A percentile compares a stretch with the other conserved stretches of the same genome.
These are phyloP conservation scores for Barbus barbus DNA, from an alignment of 2,113 vertebrate species.

Conservation along the genomic window DNA sequence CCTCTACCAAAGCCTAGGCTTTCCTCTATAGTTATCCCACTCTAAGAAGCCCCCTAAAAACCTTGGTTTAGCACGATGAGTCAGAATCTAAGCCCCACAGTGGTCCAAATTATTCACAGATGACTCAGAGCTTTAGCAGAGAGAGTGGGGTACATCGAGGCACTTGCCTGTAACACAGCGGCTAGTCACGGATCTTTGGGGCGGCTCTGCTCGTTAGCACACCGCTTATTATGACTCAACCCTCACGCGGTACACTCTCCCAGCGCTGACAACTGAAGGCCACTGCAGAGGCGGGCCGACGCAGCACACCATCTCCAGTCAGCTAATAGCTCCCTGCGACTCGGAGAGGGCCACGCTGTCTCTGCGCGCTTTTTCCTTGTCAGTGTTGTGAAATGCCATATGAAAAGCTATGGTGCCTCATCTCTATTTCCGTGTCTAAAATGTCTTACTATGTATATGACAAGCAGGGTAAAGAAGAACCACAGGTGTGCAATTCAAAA, in stretches of 20 bases:
- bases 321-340: background rate
- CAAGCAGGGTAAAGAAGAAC: background rate
- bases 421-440: background rate
- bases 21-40: background rate
- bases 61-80: conserved; percentile 9
- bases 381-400: background rate
- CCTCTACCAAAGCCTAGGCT: background rate
- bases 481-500: background rate
- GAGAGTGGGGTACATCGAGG: background rate
- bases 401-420: background rate
- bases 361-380: background rate
- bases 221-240: conserved; percentile 56
- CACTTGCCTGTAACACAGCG: conserved; percentile 30
- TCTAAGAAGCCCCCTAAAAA: conserved; percentile 17
- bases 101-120: conserved; percentile 35
- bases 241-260: conserved; percentile 17
- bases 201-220: conserved; percentile 50
- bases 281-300: conserved; percentile 44
- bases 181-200: conserved; percentile 51
- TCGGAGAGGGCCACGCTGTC: background rate
- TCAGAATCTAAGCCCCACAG: conserved; percentile 32
- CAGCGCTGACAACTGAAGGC: conserved; percentile 48
- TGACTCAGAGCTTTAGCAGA: conserved; percentile 42
- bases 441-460: background rate
- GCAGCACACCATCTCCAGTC: conserved; percentile 3